phyloP scores from a whole-genome alignment of 2,888 invertebrate genomes.

The Caenorhabditis doughertyi region DNA sequence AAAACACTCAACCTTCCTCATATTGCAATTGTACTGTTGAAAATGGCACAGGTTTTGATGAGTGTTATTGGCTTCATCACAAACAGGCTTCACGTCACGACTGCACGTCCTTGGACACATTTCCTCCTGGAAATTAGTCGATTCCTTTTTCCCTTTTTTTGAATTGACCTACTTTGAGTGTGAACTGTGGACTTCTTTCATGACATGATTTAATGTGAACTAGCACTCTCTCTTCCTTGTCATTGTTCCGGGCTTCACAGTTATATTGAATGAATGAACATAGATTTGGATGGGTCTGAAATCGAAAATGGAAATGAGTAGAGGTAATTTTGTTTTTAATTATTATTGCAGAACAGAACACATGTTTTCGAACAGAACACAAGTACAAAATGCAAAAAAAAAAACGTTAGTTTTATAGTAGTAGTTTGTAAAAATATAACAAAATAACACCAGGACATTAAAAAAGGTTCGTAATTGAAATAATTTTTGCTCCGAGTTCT shows the following conservation, averaged over 20 bases:
- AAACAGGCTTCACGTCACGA: constrained; percentile 74
- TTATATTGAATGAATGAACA: constrained; percentile 78
- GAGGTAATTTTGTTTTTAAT: no score
- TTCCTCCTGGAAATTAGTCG: constrained; percentile 46
- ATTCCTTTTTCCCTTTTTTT: no score
- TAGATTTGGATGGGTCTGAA: constrained; percentile 74
- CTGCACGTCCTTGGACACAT: constrained; percentile 64
- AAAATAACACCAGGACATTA: no score
- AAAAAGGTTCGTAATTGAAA: no score
- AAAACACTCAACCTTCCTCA: constrained; percentile 61
- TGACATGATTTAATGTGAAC: constrained; percentile 78
- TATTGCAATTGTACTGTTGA: constrained; percentile 76
- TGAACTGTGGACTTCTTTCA: constrained; percentile 70
- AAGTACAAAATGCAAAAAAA: no score
- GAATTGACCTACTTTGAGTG: constrained; percentile 59
- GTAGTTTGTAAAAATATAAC: no score
- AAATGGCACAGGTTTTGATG: constrained; percentile 80
- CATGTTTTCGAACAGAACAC: no score
- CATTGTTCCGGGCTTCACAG: constrained; percentile 69
- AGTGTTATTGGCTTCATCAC: constrained; percentile 79
- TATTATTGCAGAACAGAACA: no score
- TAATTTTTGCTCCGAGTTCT: no score
- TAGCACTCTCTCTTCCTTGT: constrained; percentile 74
- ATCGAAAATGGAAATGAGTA: neutral
- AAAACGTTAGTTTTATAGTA: no score